Evolutionary conservation across 2,797 vertebrate species (phyloP).

Genomic region (Myotis myotis): DNA sequence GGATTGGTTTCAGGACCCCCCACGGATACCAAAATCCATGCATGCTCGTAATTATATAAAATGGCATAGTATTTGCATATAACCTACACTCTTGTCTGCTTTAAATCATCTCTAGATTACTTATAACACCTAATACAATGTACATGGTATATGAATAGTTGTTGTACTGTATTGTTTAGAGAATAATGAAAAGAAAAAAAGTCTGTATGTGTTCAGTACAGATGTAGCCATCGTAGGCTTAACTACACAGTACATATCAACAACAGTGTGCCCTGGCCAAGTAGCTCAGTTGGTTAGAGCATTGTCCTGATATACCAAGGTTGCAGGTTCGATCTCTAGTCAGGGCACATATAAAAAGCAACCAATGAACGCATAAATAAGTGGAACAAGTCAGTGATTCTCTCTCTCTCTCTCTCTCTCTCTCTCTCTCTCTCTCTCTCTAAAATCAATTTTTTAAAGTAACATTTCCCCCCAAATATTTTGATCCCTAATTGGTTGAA

Average conservation of each 20-base stretch:
- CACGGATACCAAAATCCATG: not conserved
- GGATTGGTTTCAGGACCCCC: not conserved
- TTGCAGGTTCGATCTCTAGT: not conserved
- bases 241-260: not conserved
- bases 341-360: not conserved
- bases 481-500: not conserved
- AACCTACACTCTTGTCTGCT: not conserved
- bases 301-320: not conserved
- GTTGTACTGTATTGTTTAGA: not conserved
- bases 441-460: not conserved
- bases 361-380: no score
- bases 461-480: not conserved
- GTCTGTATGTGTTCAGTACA: not conserved
- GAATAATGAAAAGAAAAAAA: not conserved
- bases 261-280: not conserved
- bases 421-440: not conserved
- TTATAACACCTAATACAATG: not conserved
- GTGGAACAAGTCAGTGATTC: no score
- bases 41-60: not conserved
- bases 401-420: no score
- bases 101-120: not conserved
- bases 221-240: not conserved
- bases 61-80: not conserved
- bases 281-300: not conserved
- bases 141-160: not conserved